Base-by-base conservation (phyloP, 2,797 vertebrate species). In the Karalla daura region DNA sequence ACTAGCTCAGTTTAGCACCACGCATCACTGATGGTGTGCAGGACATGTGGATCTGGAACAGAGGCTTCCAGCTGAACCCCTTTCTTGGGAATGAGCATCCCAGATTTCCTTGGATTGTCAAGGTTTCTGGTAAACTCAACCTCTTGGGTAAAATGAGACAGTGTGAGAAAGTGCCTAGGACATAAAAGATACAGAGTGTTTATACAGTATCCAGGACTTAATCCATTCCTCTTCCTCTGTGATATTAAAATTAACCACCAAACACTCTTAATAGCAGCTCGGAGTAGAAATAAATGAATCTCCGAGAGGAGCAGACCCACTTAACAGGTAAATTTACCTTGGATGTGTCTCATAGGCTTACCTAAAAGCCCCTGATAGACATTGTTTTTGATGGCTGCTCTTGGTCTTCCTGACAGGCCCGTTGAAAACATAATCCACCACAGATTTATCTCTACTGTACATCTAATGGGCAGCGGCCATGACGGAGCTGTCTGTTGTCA, bases 351-450 rank as follows among this genome's bases (percentile, higher is more conserved):
- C 67, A 43, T 1, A 41, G 28, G 30, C 56, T 46, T 20, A 68
- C 54, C 63, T 81, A 80, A 86, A 80, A 85, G 73, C 61, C 46
- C 46, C 30, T 47, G 39, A 62, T 61, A 37, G 63, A 70, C 53
- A n/a, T 64, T 55, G 47, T 33, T 61, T 50, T 56, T 76, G 78
- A 65, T 23, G 67, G 71, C 67, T 28, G 69, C 46, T 54, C 59
- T 88, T 46, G 15, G 49, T 87, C 74, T 71, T 71, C 56, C 37
- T 67, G 66, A 70, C 70, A 77, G 60, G 37, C 45, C n/a, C 37
- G 47, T 43, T 68, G 32, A 78, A 67, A 80, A 65, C 45, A 65
- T 63, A 21, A 83, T 70, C 58, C 65, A 68, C 47, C 65, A 33
- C 67, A 78, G 63, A 69, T 73, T 70, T 44, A 66, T 78, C 76